Percentiles rank a stretch among this genome's conserved stretches.
These are phyloP conservation scores for Petrocephalus sullivani DNA, from an alignment of 2,797 vertebrate genomes.

Conservation along the genomic window DNA sequence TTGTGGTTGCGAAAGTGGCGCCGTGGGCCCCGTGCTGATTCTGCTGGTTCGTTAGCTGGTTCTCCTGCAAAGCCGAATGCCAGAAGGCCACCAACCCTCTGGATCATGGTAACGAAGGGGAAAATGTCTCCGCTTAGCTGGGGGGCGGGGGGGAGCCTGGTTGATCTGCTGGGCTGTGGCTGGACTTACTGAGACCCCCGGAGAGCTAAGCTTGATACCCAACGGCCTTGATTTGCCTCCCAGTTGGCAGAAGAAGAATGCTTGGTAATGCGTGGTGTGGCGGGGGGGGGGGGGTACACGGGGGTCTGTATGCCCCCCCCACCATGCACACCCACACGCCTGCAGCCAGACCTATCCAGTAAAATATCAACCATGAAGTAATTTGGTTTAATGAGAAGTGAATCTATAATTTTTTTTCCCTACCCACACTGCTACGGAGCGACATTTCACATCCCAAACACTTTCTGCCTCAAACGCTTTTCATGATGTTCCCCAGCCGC, in stretches of 20 bases:
- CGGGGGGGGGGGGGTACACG: not conserved
- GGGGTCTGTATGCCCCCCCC: not conserved
- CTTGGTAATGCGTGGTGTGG: not conserved
- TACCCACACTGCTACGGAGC: not conserved
- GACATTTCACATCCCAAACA: not conserved
- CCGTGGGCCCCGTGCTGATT: not conserved
- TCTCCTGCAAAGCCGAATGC: not conserved
- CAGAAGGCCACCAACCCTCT: not conserved
- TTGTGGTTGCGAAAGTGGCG: not conserved
- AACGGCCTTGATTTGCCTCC: slow-evolving; percentile 55
- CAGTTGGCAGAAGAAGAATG: not conserved
- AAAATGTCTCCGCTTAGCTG: not conserved
- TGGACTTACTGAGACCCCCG: slow-evolving; percentile 57
- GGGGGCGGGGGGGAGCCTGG: slow-evolving; percentile 26
- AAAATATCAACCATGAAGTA: slow-evolving; percentile 56
- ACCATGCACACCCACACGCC: not conserved
- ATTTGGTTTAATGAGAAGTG: slow-evolving; percentile 54
- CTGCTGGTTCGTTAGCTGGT: not conserved
- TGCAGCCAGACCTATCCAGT: slow-evolving; percentile 47
- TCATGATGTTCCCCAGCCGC: not conserved
- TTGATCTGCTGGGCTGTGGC: slow-evolving; percentile 44
- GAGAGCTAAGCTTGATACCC: slow-evolving; percentile 42
- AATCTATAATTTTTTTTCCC: not conserved
- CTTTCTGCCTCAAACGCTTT: not conserved
- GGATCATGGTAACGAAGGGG: not conserved